Evolutionary conservation across 1,140 invertebrate species (phyloP), one percentile per base, ranked within the genome.

Genomic region (Drosophila varians): DNA sequence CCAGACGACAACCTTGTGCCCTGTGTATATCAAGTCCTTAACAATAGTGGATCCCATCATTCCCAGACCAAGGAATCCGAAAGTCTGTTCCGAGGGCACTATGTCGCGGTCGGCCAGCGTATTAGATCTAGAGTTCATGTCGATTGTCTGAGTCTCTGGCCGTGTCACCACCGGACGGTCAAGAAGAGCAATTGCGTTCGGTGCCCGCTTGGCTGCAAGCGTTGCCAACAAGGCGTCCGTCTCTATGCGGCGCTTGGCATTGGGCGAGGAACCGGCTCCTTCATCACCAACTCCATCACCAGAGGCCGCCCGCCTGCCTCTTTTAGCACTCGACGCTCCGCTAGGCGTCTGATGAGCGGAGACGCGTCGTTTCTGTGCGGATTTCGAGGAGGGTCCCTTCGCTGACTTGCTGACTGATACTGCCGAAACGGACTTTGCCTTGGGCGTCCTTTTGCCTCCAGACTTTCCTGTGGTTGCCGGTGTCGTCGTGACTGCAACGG

Each of bases 11-110:
- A 99, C 97, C 86, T 96, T 95, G 91, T 99, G 98, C 5, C 97
- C 97, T 45, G 97, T 98, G 90, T 97, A 97, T 69, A 99, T 94
- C 14, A 99, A 93, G 91, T 99, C 98, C 93, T 97, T 98, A 0
- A 99, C 97, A 84, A 99, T 97, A 14, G 97, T 97, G 40, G 96
- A 95, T n/a, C 98, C 98, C 96, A 99, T 99, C 77, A 97, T 98
- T 36, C 98, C 98, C 6, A 99, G 93, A 0, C 98, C 98, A 28
- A 99, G 94, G 91, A 99, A 99, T 9, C 98, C 98, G 90, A 99
- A 98, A 82, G 95, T 97, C 89, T 97, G 94, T 54, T 93, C 94
- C 8, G 97, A 98, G 1, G 97, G 95, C 53, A 94, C 94, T 60
- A 99, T 97, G 65, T 97, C 96, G 90, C 97, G 97, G 58, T 96